Evolutionary conservation across 2,113 vertebrate species (phyloP).

Genomic region (Nerophis lumbriciformis): DNA sequence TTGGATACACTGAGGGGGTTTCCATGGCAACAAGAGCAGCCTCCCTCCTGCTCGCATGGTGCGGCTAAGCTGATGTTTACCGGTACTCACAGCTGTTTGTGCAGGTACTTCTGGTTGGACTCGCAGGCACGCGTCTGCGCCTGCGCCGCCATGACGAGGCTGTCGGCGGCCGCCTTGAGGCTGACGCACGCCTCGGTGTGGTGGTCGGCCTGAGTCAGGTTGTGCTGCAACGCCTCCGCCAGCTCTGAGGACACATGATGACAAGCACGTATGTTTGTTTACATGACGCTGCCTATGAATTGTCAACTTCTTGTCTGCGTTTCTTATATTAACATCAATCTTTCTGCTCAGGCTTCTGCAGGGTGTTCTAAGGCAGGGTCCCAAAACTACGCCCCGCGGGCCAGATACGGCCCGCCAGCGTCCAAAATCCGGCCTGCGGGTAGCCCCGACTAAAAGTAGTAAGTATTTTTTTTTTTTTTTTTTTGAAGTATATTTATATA

Average conservation of each 20-base stretch:
- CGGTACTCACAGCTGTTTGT: slow-evolving; percentile 10
- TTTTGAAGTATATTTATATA: too few species aligned
- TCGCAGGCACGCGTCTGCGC: slow-evolving; percentile 3
- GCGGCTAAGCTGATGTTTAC: neutral
- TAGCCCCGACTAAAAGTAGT: too few species aligned
- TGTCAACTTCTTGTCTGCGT: neutral
- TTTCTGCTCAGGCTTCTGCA: neutral
- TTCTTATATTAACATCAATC: neutral
- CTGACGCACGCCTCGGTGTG: neutral
- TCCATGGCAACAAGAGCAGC: neutral
- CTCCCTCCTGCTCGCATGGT: neutral
- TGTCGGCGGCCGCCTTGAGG: slow-evolving; percentile 12
- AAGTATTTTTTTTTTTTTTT: too few species aligned
- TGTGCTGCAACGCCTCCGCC: slow-evolving; percentile 5
- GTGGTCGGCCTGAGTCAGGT: slow-evolving; percentile 4
- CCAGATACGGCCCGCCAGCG: too few species aligned
- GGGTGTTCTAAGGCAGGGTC: neutral
- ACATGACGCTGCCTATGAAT: too few species aligned
- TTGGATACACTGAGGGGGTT: neutral
- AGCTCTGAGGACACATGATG: neutral
- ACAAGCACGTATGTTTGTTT: too few species aligned
- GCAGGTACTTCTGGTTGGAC: neutral
- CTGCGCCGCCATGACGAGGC: neutral
- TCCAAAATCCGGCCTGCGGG: too few species aligned
- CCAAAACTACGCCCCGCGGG: too few species aligned